Evolutionary conservation across 37 sponge, comb jelly and placozoan species (phyloP), one percentile per base, ranked within the genome.

Genomic region (Agelas oroides): DNA sequence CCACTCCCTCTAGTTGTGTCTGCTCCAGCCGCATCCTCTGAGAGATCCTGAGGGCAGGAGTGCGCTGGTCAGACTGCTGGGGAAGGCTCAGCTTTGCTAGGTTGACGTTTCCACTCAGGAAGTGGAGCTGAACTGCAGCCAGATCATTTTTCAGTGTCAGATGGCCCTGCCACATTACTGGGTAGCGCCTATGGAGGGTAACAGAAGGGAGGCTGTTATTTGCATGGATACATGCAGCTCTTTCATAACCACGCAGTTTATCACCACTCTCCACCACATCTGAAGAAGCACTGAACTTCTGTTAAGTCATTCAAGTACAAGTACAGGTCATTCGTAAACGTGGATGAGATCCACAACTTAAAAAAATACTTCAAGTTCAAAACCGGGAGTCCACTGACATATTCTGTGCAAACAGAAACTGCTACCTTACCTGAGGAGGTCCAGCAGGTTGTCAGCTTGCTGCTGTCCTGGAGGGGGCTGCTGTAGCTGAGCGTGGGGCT

Each of bases 151-250:
- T 98, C n/a, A 98, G 93, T 25, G 88, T 84, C 32, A 98, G 82
- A 36, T 91, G 87, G 18, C 99, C 99, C 59, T 98, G 97, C 99
- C 99, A 98, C 93, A 98, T 87, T 28, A 98, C 93, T 25, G 99
- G 99, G 46, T 98, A 98, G 5, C 95, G 75, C 46, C 87, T 46
- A 8, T 3, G 46, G 8, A 8, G 8, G 46, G 46, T 46, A 8
- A 8, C 3, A 46, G 46, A 8, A 46, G 46, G 46, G 46, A 8
- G 8, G 46, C 8, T n/a, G n/a, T 46, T 8, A 46, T 46, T 46
- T 46, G 46, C 3, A 8, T 46, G 3, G 46, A 3, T 12, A 46
- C 46, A n/a, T n/a, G n/a, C n/a, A n/a, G n/a, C n/a, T n/a, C n/a
- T n/a, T 56, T 19, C 58, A 15, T 19, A 56, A 56, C 17, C 18